A percentile compares a stretch with the other conserved stretches of the same genome.
phyloP scores from a whole-genome alignment of 2,113 vertebrate species.

The Zosterops lateralis region DNA sequence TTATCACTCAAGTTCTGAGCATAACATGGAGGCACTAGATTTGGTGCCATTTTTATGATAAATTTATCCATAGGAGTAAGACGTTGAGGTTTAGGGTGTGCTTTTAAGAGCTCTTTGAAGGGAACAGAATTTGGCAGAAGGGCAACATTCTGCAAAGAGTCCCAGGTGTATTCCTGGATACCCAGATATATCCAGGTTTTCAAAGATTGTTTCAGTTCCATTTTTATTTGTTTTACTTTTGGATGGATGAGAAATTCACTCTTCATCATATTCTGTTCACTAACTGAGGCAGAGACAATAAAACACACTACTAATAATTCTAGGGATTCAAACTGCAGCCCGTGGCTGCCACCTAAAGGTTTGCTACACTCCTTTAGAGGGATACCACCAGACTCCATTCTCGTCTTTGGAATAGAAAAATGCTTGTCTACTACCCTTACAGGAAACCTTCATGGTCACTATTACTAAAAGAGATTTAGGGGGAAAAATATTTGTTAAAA shows the following conservation, averaged over 20 bases:
- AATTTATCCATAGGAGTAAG: neutral
- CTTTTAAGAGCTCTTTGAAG: neutral
- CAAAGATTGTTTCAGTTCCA: neutral
- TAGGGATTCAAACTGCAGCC: conserved; percentile 66
- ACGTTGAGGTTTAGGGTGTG: neutral
- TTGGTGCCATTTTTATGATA: neutral
- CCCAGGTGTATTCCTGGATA: neutral
- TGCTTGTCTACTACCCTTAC: neutral
- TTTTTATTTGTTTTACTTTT: neutral
- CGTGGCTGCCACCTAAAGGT: conserved; percentile 83
- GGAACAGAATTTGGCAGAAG: neutral
- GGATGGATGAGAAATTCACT: neutral
- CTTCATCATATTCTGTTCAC: neutral
- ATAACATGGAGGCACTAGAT: neutral
- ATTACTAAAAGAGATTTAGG: neutral
- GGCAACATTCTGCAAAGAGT: neutral
- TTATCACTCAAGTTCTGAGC: neutral
- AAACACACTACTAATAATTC: conserved; percentile 32
- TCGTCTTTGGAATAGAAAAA: neutral
- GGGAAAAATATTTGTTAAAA: neutral
- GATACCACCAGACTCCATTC: neutral
- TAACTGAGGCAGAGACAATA: conserved; percentile 28
- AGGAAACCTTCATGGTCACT: neutral
- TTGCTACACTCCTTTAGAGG: conserved; percentile 25
- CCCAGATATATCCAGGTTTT: neutral